Evolutionary conservation across 2,113 vertebrate species (phyloP), one percentile per base, ranked within the genome.

Genomic region (Alectura lathami): DNA sequence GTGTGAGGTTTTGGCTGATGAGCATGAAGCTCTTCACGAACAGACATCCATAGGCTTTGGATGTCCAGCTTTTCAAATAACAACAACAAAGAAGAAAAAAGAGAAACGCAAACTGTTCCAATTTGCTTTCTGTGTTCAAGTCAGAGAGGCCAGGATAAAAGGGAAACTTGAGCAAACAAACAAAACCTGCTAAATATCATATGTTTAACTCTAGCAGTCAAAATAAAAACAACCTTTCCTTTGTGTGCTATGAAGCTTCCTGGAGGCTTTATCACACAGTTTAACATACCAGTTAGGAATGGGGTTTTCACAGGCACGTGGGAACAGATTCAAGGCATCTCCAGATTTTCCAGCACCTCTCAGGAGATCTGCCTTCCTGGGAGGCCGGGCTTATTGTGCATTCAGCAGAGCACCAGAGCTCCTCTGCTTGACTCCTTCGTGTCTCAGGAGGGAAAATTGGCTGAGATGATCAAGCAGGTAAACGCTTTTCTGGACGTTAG

Each of bases 151-250:
- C 66, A 66, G 69, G 36, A 78, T 79, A 94, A 89, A 83, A 96
- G 78, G 79, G 68, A 88, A 94, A 91, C 85, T n/a, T 91, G 88
- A 94, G 79, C 23, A 83, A 96, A 91, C 90, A 94, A 91, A 88
- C 94, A 51, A 76, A 76, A 70, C 83, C 67, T 96, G 93, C 92
- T 95, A 96, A 88, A 97, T 96, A 96, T 94, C 79, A 86, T 88
- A 62, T 86, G 74, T 79, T 92, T 85, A 89, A 95, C 57, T 86
- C 82, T 72, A 79, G 15, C 62, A 95, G 92, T 64, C 57, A 96
- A 96, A 94, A 95, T 64, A 91, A 87, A 87, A 88, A 66, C 80
- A 89, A 78, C 72, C 27, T 91, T 90, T 77, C 74, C 77, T 89
- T 93, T 92, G 72, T 84, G 68, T 91, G 75, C 92, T 91, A 48